These are phyloP conservation scores for Heliconius ismenius DNA, from an alignment of 2,888 invertebrate species.

Conservation along the genomic window DNA sequence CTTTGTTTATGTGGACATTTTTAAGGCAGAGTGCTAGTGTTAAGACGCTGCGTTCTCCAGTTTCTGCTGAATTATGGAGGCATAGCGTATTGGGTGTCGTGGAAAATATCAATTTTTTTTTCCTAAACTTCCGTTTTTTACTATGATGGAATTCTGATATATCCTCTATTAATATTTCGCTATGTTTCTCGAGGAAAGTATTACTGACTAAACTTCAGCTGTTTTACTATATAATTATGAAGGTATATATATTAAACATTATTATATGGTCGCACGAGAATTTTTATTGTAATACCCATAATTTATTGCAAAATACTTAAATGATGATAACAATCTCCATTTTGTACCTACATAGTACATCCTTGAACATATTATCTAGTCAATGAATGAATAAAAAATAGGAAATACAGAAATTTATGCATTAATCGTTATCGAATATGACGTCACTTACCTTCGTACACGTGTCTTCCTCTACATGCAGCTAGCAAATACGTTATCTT, in stretches of 20 bases:
- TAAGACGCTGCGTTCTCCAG: too few relatives aligned
- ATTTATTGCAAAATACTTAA: constrained; percentile 16
- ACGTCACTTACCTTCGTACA: neutral
- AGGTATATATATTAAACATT: neutral
- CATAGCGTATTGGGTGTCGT: too few relatives aligned
- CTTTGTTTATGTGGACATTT: neutral
- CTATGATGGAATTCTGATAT: too few relatives aligned
- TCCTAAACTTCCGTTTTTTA: too few relatives aligned
- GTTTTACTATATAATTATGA: too few relatives aligned
- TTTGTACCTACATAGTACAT: neutral
- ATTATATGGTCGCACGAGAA: neutral
- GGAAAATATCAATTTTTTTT: too few relatives aligned
- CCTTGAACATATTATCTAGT: neutral
- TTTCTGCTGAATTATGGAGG: too few relatives aligned
- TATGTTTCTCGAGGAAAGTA: too few relatives aligned
- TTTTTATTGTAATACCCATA: neutral
- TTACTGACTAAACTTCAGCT: too few relatives aligned
- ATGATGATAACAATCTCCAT: constrained; percentile 3
- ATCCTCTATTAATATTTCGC: too few relatives aligned
- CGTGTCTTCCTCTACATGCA: neutral
- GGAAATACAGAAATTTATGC: neutral
- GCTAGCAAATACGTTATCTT: neutral
- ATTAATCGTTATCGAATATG: constrained; percentile 1
- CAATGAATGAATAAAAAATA: neutral
- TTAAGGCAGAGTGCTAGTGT: too few relatives aligned